Evolutionary conservation across 1,140 invertebrate genomes (phyloP).

Genomic region (Drosophila trapezifrons): DNA sequence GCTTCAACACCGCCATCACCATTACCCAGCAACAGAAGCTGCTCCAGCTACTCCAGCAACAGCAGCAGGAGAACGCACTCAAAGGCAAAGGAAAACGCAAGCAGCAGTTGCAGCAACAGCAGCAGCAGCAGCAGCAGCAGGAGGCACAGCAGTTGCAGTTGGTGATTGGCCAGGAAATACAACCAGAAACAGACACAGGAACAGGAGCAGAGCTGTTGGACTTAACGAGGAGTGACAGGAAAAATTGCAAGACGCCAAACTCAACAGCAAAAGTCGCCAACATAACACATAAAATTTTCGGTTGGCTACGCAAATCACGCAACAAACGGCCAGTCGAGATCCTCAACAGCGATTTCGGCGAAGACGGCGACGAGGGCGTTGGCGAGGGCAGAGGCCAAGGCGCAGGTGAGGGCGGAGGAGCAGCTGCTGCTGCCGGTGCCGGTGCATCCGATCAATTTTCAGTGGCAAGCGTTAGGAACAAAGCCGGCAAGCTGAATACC

Average conservation of each 20-base stretch:
- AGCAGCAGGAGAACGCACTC: constrained; percentile 29
- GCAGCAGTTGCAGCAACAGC: constrained; percentile 12
- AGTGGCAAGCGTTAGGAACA: constrained; percentile 72
- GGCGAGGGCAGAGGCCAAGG: constrained; percentile 63
- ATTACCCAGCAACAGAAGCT: constrained; percentile 60
- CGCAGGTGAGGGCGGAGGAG: constrained; percentile 51
- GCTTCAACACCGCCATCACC: constrained; percentile 71
- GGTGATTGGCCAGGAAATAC: constrained; percentile 24
- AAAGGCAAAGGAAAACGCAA: constrained; percentile 17
- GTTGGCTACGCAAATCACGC: constrained; percentile 76
- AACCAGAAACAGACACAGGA: constrained; percentile 1
- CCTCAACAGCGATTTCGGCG: constrained; percentile 76
- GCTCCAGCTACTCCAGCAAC: constrained; percentile 55
- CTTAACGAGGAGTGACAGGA: constrained; percentile 42
- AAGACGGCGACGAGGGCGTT: constrained; percentile 74
- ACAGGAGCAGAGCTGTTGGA: constrained; percentile 28
- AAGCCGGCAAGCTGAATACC: constrained; percentile 81
- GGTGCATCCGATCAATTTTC: constrained; percentile 59
- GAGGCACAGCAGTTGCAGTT: constrained; percentile 25
- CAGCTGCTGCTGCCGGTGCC: constrained; percentile 31
- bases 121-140: constrained; percentile 14
- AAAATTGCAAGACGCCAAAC: constrained; percentile 76
- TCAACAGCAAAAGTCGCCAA: constrained; percentile 80
- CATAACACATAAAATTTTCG: constrained; percentile 83
- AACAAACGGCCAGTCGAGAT: constrained; percentile 78